Evolutionary conservation across 2,113 vertebrate species (phyloP), one percentile per base, ranked within the genome.

Genomic region (Felis chaus): DNA sequence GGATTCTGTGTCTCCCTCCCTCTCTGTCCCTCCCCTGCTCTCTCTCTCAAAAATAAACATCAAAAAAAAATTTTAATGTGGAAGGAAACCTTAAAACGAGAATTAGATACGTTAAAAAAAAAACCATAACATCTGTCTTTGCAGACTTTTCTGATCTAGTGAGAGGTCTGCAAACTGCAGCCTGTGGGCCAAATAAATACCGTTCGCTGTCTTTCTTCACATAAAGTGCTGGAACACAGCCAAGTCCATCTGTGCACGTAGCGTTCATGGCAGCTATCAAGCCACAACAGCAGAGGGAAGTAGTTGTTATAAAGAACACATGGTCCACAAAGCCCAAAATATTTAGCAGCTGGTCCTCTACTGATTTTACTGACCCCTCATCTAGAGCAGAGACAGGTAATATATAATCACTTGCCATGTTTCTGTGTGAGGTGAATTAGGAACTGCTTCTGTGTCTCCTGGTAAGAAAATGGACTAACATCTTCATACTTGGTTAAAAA

Each of bases 61-160:
- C 8, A 57, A 57, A 57, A 57, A 45, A 19, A 57, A 57, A 2
- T 57, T 57, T 53, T 53, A 57, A 57, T 21, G 7, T 57, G 18
- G 36, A 63, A 91, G 18, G 36, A 63, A 91, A 79, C 82, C 82
- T 92, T 81, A 61, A 92, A 93, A 68, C 8, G 66, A 65, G 25
- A 63, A 29, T 87, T 23, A 63, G 39, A 19, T 8, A 50, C 23
- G 23, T 41, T 78, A 48, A 15, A 83, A 82, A 71, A 73, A 25
- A 69, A 71, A 68, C 61, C 19, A 5, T 14, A 39, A 0, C 18
- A 78, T 45, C 29, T 74, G 45, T 33, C 12, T 53, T 21, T 73
- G 12, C 27, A 68, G 7, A n/a, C 41, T 68, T 88, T 61, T 79
- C n/a, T n/a, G 53, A 65, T 31, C 25, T 18, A 23, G 57, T 12